A percentile compares a stretch with the other conserved stretches of the same genome.
These are phyloP conservation scores for Tipula helvola DNA, from an alignment of 2,888 invertebrate genomes.

Conservation along the genomic window DNA sequence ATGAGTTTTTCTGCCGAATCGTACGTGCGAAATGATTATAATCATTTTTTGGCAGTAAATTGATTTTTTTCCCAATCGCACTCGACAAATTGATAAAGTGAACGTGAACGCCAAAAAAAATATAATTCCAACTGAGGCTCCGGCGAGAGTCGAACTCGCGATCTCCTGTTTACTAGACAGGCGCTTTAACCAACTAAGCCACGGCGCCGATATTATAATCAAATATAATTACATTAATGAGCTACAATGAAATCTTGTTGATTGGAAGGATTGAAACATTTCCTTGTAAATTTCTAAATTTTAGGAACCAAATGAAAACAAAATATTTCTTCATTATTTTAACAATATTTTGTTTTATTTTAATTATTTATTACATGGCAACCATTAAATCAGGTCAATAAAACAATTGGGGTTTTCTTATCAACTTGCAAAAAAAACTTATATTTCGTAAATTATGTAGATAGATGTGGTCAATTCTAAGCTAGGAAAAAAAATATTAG, in stretches of 20 bases:
- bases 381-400: neutral
- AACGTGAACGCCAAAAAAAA: neutral
- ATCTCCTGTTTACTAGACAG: constrained; percentile 68
- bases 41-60: too few relatives aligned
- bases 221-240: neutral
- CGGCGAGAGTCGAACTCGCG: constrained; percentile 61
- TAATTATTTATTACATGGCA: neutral
- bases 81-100: neutral
- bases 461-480: neutral
- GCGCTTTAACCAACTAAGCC: constrained; percentile 64
- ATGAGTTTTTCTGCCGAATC: too few relatives aligned
- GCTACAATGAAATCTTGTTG: neutral
- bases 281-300: neutral
- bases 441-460: neutral
- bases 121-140: constrained; percentile 38
- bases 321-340: neutral
- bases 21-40: too few relatives aligned
- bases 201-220: constrained; percentile 39
- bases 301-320: neutral
- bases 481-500: neutral
- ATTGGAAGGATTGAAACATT: neutral
- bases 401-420: neutral
- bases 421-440: neutral
- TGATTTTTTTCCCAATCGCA: too few relatives aligned
- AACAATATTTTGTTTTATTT: neutral